phyloP scores from a whole-genome alignment of 1,140 invertebrate species.

The Amyelois transitella region DNA sequence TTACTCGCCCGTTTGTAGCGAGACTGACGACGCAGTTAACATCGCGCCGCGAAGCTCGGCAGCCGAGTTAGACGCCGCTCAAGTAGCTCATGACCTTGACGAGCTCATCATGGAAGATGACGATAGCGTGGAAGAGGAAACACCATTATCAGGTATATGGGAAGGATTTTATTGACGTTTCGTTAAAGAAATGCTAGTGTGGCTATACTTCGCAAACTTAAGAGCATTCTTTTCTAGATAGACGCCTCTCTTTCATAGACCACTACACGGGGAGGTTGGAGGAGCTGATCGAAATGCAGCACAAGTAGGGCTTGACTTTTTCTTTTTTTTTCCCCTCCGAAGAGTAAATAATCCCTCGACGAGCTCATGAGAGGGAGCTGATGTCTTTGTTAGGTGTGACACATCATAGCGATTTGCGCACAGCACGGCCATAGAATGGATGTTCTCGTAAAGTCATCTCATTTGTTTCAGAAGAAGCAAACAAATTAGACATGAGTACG shows the following conservation, averaged over 20 bases:
- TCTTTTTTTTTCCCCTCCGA: too few relatives aligned
- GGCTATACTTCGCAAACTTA: background rate
- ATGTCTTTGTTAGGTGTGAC: too few relatives aligned
- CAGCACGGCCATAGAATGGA: too few relatives aligned
- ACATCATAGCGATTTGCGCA: too few relatives aligned
- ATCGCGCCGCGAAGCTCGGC: conserved; percentile 11
- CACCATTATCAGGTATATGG: conserved; percentile 35
- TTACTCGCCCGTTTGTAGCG: conserved; percentile 75
- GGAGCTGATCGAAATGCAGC: too few relatives aligned
- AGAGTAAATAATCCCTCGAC: too few relatives aligned
- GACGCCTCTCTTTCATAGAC: too few relatives aligned
- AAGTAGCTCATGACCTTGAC: conserved; percentile 54
- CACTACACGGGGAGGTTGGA: too few relatives aligned
- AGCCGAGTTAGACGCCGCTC: conserved; percentile 33
- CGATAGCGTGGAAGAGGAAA: conserved; percentile 39
- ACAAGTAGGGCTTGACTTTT: too few relatives aligned
- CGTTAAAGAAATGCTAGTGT: background rate
- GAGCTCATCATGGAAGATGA: conserved; percentile 63
- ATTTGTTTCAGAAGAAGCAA: conserved; percentile 24
- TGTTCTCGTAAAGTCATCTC: too few relatives aligned
- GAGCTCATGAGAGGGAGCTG: too few relatives aligned
- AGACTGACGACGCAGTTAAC: conserved; percentile 31
- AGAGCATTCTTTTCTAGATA: too few relatives aligned
- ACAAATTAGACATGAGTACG: conserved; percentile 25
- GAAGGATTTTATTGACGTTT: background rate